Conservation (phyloP, 2,888 invertebrate species). For the Glyphotaelius pellucidus region DNA sequence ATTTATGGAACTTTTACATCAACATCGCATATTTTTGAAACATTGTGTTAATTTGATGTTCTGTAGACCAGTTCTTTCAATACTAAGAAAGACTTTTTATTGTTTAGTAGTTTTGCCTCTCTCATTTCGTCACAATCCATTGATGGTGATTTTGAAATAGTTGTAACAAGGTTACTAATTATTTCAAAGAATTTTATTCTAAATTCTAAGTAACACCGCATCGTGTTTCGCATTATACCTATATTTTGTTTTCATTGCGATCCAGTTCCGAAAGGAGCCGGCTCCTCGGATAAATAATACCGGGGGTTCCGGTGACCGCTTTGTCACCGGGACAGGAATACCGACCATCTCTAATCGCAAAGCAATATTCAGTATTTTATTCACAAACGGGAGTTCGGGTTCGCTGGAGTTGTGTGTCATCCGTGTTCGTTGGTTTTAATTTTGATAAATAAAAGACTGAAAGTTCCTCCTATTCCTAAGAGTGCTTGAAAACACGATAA, state of each 20-base stretch:
- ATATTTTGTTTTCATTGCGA: background rate
- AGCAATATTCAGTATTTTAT: constrained; percentile 10
- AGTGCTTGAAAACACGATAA: constrained; percentile 37
- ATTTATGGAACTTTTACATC: background rate
- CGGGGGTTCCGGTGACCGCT: background rate
- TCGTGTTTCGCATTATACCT: no score
- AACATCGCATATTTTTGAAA: background rate
- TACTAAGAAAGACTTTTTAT: background rate
- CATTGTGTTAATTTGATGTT: no score
- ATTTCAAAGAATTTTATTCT: no score
- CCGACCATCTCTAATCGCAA: background rate
- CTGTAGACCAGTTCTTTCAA: no score
- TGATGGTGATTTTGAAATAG: no score
- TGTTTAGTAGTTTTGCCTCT: background rate
- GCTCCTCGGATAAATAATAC: background rate
- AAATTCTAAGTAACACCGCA: no score
- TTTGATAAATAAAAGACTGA: constrained; percentile 53
- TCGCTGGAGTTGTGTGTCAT: constrained; percentile 38
- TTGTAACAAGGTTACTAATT: no score
- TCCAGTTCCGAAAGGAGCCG: background rate
- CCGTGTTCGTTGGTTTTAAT: constrained; percentile 36
- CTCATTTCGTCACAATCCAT: background rate
- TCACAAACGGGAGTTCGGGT: constrained; percentile 56
- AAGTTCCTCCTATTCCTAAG: constrained; percentile 29
- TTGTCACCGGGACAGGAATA: background rate